These are phyloP conservation scores for Automeris io DNA, from an alignment of 2,888 invertebrate genomes.

Conservation along the genomic window DNA sequence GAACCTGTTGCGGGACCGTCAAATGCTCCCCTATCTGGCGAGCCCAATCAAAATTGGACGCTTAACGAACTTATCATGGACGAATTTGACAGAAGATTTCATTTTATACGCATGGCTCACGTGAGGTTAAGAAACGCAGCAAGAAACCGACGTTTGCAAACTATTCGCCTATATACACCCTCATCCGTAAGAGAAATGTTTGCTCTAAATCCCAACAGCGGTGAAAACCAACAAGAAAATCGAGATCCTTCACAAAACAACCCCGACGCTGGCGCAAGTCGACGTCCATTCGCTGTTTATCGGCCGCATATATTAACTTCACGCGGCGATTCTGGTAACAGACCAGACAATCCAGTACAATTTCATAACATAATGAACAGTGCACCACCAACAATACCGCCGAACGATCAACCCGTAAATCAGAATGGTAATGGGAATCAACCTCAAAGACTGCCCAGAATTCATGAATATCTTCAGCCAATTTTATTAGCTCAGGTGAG, in stretches of 20 bases:
- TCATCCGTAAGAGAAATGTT: slow-evolving; percentile 65
- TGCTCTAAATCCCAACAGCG: slow-evolving; percentile 35
- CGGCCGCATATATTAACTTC: slow-evolving; percentile 38
- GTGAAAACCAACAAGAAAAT: slow-evolving; percentile 34
- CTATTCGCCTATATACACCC: slow-evolving; percentile 60
- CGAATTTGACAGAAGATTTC: slow-evolving; percentile 54
- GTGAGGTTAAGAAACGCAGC: slow-evolving; percentile 57
- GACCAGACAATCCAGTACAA: slow-evolving; percentile 31
- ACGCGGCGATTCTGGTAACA: slow-evolving; percentile 26
- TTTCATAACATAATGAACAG: slow-evolving; percentile 50
- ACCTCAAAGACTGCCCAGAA: slow-evolving; percentile 47
- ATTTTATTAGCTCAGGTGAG: slow-evolving; percentile 69
- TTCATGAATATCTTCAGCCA: slow-evolving; percentile 66
- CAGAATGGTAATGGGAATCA: slow-evolving; percentile 33
- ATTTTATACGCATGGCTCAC: slow-evolving; percentile 59
- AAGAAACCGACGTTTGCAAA: slow-evolving; percentile 56
- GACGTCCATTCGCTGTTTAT: slow-evolving; percentile 34
- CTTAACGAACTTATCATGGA: slow-evolving; percentile 35
- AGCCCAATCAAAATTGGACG: slow-evolving; percentile 26
- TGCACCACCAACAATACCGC: slow-evolving; percentile 26
- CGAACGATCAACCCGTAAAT: slow-evolving; percentile 60
- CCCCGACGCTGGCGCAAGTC: slow-evolving; percentile 25
- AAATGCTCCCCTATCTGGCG: slow-evolving; percentile 25
- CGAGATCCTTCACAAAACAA: slow-evolving; percentile 26
- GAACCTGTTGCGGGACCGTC: slow-evolving; percentile 58